Conservation (phyloP, 2,888 invertebrate species). For the Caenorhabditis angaria region DNA sequence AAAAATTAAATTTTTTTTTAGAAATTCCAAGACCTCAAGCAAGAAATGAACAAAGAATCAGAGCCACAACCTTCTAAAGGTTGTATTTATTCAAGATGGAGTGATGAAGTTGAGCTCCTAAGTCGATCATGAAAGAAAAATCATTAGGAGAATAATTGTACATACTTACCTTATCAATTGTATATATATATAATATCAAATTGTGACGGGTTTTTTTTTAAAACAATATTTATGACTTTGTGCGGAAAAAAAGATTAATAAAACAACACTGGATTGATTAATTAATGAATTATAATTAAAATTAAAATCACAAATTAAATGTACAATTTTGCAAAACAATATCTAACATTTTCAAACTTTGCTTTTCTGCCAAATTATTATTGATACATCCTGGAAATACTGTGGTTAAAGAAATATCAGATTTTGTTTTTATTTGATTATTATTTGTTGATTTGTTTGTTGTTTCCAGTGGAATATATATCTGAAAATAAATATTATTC, state of each 20-base stretch:
- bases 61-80: no score
- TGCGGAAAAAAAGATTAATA: neutral
- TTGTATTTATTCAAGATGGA: no score
- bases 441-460: constrained; percentile 5
- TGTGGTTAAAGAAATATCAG: constrained; percentile 24
- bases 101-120: no score
- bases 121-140: no score
- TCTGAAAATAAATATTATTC: constrained; percentile 1
- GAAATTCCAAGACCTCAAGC: neutral
- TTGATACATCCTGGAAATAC: constrained; percentile 36
- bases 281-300: neutral
- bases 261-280: neutral
- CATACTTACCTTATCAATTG: no score
- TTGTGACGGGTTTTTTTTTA: no score
- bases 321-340: constrained; percentile 23
- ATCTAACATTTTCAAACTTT: constrained; percentile 22
- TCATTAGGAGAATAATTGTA: no score
- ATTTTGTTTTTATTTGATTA: neutral
- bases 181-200: no score
- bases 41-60: no score
- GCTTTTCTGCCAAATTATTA: constrained; percentile 34
- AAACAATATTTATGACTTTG: neutral
- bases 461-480: constrained; percentile 2
- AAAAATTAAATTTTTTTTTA: neutral
- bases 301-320: constrained; percentile 6